Evolutionary conservation across 2,113 vertebrate species (phyloP).

Genomic region (Poecile atricapillus): DNA sequence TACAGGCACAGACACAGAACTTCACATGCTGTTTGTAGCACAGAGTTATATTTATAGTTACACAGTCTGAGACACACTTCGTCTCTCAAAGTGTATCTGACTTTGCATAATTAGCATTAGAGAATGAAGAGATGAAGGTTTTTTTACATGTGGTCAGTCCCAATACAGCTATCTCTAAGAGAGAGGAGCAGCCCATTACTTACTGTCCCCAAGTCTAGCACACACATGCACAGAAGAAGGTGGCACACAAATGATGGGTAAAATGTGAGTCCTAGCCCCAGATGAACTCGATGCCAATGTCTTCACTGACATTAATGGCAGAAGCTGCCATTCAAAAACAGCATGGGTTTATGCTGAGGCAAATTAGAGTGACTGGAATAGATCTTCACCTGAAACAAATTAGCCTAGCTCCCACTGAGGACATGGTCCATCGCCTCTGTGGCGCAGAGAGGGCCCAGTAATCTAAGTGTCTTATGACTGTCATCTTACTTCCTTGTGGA

Average conservation of each 20-base stretch:
- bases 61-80: not conserved
- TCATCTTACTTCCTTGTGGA: not conserved
- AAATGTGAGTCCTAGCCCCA: not conserved
- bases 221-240: not conserved
- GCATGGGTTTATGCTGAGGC: not conserved
- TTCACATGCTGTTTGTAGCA: not conserved
- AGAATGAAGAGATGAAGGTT: not conserved
- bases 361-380: not conserved
- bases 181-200: not conserved
- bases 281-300: not conserved
- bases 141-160: not conserved
- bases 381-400: not conserved
- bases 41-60: not conserved
- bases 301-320: not conserved
- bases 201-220: not conserved
- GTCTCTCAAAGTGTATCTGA: not conserved
- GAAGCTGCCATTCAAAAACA: not conserved
- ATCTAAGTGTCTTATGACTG: not conserved
- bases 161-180: not conserved
- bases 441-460: not conserved
- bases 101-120: not conserved
- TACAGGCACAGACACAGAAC: not conserved
- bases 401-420: not conserved
- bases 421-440: not conserved
- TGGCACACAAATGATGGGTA: rapidly evolving